A percentile compares a stretch with the other conserved stretches of the same genome.
Conservation (phyloP, 2,888 invertebrate genomes). For the Drosophila mayaguana region DNA sequence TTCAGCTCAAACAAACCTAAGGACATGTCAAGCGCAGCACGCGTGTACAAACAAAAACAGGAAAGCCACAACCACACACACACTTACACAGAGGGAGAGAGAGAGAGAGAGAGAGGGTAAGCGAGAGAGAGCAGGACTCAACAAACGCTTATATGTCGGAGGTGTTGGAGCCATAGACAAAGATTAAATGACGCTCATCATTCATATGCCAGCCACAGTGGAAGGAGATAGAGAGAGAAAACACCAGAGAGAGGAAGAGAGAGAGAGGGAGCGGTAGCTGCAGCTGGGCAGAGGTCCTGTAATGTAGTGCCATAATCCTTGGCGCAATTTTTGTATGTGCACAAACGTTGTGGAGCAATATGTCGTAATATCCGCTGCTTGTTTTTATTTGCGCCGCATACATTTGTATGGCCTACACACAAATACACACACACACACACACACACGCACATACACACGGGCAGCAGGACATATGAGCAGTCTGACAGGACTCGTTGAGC, state of each 20-base stretch:
- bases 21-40: constrained; percentile 76
- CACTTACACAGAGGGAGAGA: not conserved
- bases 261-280: not conserved
- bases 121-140: constrained; percentile 14
- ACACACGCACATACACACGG: constrained; percentile 13
- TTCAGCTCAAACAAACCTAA: constrained; percentile 74
- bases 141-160: constrained; percentile 59
- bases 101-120: not conserved
- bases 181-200: constrained; percentile 80
- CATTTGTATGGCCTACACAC: constrained; percentile 51
- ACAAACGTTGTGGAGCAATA: constrained; percentile 69
- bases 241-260: not conserved
- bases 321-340: constrained; percentile 73
- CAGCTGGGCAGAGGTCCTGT: constrained; percentile 49
- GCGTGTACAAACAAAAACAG: constrained; percentile 62
- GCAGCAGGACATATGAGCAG: constrained; percentile 63
- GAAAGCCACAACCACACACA: constrained; percentile 33
- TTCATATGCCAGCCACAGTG: constrained; percentile 67
- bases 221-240: not conserved
- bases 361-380: constrained; percentile 79
- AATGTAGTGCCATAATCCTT: constrained; percentile 79
- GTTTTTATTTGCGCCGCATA: constrained; percentile 72
- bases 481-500: constrained; percentile 55
- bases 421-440: constrained; percentile 12
- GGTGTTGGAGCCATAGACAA: constrained; percentile 75